Base-by-base conservation (phyloP, 2,888 invertebrate species). In the Harpagoxenus sublaevis region DNA sequence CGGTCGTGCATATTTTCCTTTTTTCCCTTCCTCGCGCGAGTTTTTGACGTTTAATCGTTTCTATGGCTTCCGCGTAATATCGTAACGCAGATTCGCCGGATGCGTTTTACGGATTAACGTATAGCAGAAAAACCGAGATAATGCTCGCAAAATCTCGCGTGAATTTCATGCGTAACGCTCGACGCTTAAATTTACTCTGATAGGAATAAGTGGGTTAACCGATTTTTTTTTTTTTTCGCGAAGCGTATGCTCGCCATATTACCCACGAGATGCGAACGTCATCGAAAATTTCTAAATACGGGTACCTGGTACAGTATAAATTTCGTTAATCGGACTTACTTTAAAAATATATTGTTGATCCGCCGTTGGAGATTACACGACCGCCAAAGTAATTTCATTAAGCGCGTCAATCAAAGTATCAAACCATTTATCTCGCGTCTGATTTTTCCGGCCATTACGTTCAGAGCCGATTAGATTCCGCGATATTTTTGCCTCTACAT, bases 41-140 rank as follows among this genome's bases (percentile, higher is more conserved):
- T 75, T 75, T 63, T 75, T 51, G 66, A 66, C 51, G 23, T 77
- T 77, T 77, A 77, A 77, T 77, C 75, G 75, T 66, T 77, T 65
- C 23, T 39, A 77, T 77, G 18, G 75, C 66, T 65, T 65, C 18
- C 71, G 78, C 55, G 71, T 71, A 71, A 78, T 45, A 78, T 78
- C 78, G 82, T 86, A 39, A 73, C 66, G 70, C 62, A 51, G 42
- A 74, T 53, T 73, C 55, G 65, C 65, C 57, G 65, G 65, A 85
- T 86, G 83, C 85, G 83, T 85, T 78, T 85, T 71, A 71, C 78
- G 78, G 73, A 78, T 78, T 78, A 78, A 78, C 71, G 71, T 55
- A 45, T 57, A 45, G 78, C 42, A 71, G 42, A 78, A 78, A 78
- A 78, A 55, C 45, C 78, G 73, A 71, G 78, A 70, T 78, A 78